A percentile compares a stretch with the other conserved stretches of the same genome.
These are phyloP conservation scores for Microtus pennsylvanicus DNA, from an alignment of 2,113 vertebrate species.

Conservation along the genomic window DNA sequence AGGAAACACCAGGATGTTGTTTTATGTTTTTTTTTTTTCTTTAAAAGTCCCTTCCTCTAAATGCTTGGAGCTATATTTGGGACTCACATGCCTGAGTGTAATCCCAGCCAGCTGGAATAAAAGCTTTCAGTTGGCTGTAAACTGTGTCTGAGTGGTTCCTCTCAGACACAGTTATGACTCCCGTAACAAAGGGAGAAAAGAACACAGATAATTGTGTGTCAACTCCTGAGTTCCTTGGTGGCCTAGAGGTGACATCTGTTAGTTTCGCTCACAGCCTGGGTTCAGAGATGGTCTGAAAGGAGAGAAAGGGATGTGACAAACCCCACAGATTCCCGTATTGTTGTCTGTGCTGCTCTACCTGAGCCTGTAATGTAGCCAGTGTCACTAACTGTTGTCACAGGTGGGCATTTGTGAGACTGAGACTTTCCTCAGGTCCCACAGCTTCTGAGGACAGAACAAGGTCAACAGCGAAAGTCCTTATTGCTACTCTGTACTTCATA, in stretches of 20 bases:
- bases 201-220: neutral
- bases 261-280: neutral
- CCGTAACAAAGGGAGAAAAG: neutral
- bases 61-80: too few species aligned
- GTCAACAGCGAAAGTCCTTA: neutral
- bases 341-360: neutral
- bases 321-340: neutral
- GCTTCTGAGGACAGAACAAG: neutral
- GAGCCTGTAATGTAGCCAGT: neutral
- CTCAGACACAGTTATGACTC: neutral
- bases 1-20: neutral
- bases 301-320: neutral
- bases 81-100: neutral
- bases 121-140: neutral
- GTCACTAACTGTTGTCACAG: neutral
- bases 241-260: neutral
- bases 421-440: neutral
- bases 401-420: neutral
- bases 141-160: neutral
- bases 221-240: neutral
- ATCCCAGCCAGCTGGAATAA: neutral
- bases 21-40: neutral
- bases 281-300: neutral
- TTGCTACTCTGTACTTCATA: neutral
- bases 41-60: neutral